These are phyloP conservation scores for Trissoscelio sp. DNA, from an alignment of 2,888 invertebrate genomes.

Conservation along the genomic window DNA sequence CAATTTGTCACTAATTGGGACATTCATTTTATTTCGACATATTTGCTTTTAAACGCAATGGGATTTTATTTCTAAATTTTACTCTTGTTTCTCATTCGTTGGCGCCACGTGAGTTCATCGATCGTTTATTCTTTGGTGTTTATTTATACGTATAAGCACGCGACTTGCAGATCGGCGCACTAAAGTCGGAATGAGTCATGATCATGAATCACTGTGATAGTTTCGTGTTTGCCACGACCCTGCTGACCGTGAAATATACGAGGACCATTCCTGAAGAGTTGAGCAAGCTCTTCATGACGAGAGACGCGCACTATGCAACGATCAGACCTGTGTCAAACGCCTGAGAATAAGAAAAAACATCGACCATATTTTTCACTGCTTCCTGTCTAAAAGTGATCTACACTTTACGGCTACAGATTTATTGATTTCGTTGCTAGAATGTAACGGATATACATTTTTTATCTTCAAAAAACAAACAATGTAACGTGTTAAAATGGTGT, in stretches of 20 bases:
- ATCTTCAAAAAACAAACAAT: neutral
- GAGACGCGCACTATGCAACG: slow-evolving; percentile 10
- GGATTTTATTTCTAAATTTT: neutral
- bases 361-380: slow-evolving; percentile 38
- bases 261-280: slow-evolving; percentile 62
- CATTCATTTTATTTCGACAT: too few relatives aligned
- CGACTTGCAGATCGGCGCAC: slow-evolving; percentile 41
- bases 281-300: slow-evolving; percentile 43
- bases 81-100: slow-evolving; percentile 29
- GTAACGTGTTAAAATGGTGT: neutral
- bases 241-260: slow-evolving; percentile 72
- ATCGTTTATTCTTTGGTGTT: slow-evolving; percentile 21
- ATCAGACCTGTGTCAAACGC: slow-evolving; percentile 32
- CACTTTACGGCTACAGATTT: slow-evolving; percentile 22
- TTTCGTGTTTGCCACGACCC: slow-evolving; percentile 70
- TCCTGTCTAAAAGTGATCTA: slow-evolving; percentile 34
- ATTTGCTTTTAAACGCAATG: too few relatives aligned
- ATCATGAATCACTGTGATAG: slow-evolving; percentile 72
- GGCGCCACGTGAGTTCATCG: slow-evolving; percentile 35
- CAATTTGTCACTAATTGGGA: too few relatives aligned
- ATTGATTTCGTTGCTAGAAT: slow-evolving; percentile 7
- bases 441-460: neutral
- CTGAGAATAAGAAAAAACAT: slow-evolving; percentile 26
- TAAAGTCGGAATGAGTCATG: slow-evolving; percentile 70
- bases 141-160: slow-evolving; percentile 42